phyloP scores from a whole-genome alignment of 2,797 vertebrate genomes.

The Tarsius wallacei region DNA sequence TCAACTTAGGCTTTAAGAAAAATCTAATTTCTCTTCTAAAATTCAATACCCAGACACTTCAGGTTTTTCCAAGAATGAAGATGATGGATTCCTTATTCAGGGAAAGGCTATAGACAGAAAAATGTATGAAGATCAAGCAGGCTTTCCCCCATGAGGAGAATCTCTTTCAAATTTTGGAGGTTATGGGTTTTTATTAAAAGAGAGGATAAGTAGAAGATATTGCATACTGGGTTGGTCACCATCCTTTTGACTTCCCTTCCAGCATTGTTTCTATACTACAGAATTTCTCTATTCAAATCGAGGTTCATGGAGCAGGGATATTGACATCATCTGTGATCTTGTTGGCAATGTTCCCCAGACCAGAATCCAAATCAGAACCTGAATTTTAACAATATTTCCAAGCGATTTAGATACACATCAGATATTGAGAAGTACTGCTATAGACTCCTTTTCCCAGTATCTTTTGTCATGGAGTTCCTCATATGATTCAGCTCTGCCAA shows the following conservation, averaged over 20 bases:
- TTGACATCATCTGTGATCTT: background rate
- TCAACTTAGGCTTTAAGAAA: slow-evolving; percentile 20
- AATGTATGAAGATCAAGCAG: background rate
- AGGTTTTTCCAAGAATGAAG: slow-evolving; percentile 23
- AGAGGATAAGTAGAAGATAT: background rate
- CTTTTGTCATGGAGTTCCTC: slow-evolving; percentile 4
- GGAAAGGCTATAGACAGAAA: background rate
- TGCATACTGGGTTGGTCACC: background rate
- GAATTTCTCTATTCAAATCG: background rate
- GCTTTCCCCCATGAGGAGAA: background rate
- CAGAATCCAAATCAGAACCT: background rate
- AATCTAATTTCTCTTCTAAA: slow-evolving; percentile 7
- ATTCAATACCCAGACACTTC: background rate
- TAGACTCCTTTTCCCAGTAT: background rate
- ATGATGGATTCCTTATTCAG: background rate
- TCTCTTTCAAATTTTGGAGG: slow-evolving; percentile 23
- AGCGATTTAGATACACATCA: background rate
- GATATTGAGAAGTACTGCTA: background rate
- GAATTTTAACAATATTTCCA: background rate
- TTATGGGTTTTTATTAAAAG: slow-evolving; percentile 21
- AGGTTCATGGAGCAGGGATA: background rate
- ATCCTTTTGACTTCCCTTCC: background rate
- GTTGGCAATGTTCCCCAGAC: background rate
- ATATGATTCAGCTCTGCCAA: slow-evolving; percentile 36
- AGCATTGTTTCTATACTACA: background rate